Evolutionary conservation across 2,797 vertebrate species (phyloP).

Genomic region (Bradypus variegatus): DNA sequence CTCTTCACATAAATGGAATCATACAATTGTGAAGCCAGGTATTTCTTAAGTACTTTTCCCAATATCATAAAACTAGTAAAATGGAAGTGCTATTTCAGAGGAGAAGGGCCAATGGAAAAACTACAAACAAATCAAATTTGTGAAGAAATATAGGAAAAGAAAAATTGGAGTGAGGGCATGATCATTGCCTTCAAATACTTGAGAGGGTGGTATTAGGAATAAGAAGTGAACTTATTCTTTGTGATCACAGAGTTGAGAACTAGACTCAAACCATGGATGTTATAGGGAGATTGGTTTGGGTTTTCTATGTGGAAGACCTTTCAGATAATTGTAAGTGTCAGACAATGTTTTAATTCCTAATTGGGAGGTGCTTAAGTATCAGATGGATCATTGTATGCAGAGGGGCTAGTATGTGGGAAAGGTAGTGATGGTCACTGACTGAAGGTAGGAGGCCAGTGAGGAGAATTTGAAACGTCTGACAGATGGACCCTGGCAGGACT

Average conservation of each 20-base stretch:
- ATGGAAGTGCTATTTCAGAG: neutral
- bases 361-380: neutral
- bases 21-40: neutral
- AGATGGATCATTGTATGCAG: neutral
- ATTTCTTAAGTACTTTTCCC: neutral
- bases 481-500: neutral
- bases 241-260: neutral
- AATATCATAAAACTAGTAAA: neutral
- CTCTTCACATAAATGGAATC: neutral
- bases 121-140: slow-evolving; percentile 25
- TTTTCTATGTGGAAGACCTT: neutral
- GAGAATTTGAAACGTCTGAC: slow-evolving; percentile 9
- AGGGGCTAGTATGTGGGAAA: neutral
- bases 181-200: neutral
- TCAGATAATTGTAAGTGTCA: neutral
- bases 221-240: neutral
- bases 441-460: neutral
- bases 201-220: neutral
- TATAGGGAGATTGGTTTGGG: neutral
- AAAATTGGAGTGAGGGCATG: neutral
- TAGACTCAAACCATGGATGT: neutral
- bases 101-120: slow-evolving; percentile 19
- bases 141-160: slow-evolving; percentile 19
- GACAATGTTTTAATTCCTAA: neutral
- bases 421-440: neutral